These are phyloP conservation scores for Mesaphorura yosii DNA, from an alignment of 1,140 invertebrate species.

Conservation along the genomic window DNA sequence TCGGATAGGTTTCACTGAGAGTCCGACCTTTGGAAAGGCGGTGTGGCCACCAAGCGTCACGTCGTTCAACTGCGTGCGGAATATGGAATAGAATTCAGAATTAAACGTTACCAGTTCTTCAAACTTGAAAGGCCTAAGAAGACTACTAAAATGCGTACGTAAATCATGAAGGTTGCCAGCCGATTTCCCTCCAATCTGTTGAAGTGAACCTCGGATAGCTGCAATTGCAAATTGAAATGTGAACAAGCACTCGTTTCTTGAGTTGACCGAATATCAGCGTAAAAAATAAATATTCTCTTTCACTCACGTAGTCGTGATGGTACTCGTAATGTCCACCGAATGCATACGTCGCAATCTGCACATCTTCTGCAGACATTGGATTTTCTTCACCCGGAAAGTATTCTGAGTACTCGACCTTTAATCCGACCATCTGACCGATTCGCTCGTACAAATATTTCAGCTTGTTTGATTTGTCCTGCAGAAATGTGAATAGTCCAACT, in stretches of 20 bases:
- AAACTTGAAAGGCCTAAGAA: too few species aligned
- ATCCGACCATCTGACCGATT: slow-evolving; percentile 7
- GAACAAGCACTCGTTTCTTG: too few species aligned
- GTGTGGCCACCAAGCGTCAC: not conserved
- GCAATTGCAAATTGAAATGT: not conserved
- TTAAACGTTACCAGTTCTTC: not conserved
- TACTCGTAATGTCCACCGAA: not conserved
- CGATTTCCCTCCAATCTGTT: not conserved
- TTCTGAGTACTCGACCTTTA: not conserved
- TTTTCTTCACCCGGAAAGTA: slow-evolving; percentile 4
- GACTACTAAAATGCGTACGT: too few species aligned
- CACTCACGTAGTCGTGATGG: not conserved
- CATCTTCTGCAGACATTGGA: slow-evolving; percentile 12
- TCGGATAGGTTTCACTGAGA: not conserved
- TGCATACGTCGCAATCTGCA: not conserved
- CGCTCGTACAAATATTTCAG: not conserved
- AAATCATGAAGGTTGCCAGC: not conserved
- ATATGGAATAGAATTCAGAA: not conserved
- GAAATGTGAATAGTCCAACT: not conserved
- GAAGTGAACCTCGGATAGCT: not conserved
- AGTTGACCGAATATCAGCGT: not conserved
- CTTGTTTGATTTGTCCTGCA: not conserved
- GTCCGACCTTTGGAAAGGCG: not conserved
- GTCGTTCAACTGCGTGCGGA: not conserved
- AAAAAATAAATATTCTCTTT: not conserved